phyloP scores from a whole-genome alignment of 1,140 invertebrate genomes.

The Drosophila kohkoa region DNA sequence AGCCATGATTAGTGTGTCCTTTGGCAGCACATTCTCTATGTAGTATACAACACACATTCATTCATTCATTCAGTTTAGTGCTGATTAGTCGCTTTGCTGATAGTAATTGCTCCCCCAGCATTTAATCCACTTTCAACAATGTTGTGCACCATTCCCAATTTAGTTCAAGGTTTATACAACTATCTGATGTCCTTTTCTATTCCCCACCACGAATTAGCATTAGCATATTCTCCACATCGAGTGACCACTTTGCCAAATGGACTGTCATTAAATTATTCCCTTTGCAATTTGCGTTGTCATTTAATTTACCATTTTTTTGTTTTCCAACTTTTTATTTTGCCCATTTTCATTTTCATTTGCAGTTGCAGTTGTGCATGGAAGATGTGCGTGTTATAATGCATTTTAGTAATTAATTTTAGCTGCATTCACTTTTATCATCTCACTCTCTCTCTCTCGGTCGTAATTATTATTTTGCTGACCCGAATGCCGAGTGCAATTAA shows the following conservation, averaged over 20 bases:
- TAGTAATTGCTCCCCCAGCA: conserved; percentile 32
- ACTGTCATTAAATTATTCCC: conserved; percentile 78
- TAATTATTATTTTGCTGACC: conserved; percentile 53
- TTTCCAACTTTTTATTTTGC: neutral
- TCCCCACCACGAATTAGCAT: conserved; percentile 60
- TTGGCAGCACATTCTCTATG: neutral
- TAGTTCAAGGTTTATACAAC: conserved; percentile 47
- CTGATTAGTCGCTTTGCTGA: conserved; percentile 34
- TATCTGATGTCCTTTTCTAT: conserved; percentile 28
- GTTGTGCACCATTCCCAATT: conserved; percentile 23
- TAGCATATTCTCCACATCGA: conserved; percentile 26
- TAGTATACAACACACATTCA: neutral
- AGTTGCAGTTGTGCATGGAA: conserved; percentile 8
- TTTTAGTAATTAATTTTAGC: conserved; percentile 81
- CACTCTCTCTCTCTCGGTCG: conserved; percentile 2
- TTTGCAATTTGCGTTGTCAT: conserved; percentile 79
- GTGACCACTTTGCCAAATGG: conserved; percentile 63
- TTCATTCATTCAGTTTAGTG: conserved; percentile 12
- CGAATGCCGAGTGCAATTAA: conserved; percentile 39
- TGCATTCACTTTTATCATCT: conserved; percentile 46
- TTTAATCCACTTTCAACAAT: conserved; percentile 10
- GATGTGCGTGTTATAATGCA: conserved; percentile 68
- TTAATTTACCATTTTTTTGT: conserved; percentile 55
- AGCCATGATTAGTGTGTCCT: conserved; percentile 13
- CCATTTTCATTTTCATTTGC: conserved; percentile 31